Evolutionary conservation across 2,888 invertebrate species (phyloP).

Genomic region (Tiliacea citrago): DNA sequence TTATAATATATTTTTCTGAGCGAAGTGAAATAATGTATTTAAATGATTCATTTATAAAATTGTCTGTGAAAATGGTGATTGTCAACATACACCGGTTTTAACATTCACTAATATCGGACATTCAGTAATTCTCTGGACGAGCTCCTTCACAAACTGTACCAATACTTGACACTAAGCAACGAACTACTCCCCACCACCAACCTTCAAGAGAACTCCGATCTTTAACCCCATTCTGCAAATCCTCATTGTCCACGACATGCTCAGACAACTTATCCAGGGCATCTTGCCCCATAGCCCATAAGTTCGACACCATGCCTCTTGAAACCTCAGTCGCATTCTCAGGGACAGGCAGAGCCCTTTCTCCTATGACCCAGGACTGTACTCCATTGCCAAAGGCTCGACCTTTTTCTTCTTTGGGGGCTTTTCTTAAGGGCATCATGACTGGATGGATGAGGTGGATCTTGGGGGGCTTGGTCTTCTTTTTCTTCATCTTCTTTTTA

Average conservation of each 20-base stretch:
- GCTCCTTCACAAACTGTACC: too few species aligned
- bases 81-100: background rate
- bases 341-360: conserved; percentile 49
- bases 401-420: conserved; percentile 82
- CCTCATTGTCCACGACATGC: conserved; percentile 81
- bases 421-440: conserved; percentile 74
- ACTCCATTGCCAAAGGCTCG: conserved; percentile 76
- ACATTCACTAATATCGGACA: background rate
- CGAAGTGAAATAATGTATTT: background rate
- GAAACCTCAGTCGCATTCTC: conserved; percentile 45
- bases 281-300: conserved; percentile 81
- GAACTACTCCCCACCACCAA: conserved; percentile 76
- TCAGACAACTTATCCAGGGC: conserved; percentile 82
- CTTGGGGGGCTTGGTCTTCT: conserved; percentile 82
- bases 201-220: conserved; percentile 84
- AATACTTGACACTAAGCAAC: conserved; percentile 1
- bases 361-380: conserved; percentile 84
- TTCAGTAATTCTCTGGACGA: too few species aligned
- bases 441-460: conserved; percentile 84
- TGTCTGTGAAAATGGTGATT: background rate
- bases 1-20: background rate
- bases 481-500: conserved; percentile 83
- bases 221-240: conserved; percentile 80
- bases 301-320: conserved; percentile 76
- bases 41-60: background rate